phyloP scores from a whole-genome alignment of 2,797 vertebrate genomes.

The Sebastes cheni region DNA sequence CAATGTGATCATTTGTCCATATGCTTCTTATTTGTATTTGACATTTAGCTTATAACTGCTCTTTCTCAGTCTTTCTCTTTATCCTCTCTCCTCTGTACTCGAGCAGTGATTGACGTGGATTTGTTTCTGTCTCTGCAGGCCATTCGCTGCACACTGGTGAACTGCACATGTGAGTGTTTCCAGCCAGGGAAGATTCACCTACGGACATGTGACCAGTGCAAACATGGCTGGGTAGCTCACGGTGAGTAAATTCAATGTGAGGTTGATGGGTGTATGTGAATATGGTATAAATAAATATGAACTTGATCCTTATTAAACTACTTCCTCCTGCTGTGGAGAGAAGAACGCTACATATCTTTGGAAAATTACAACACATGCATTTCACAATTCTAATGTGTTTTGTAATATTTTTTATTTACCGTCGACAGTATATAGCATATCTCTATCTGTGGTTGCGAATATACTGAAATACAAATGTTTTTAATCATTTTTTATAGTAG shows the following conservation, averaged over 20 bases:
- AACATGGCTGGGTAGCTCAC: conserved; percentile 99
- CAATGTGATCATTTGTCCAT: neutral
- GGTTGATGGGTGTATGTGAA: neutral
- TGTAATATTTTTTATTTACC: neutral
- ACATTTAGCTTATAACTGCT: neutral
- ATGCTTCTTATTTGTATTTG: neutral
- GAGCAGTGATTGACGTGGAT: conserved; percentile 35
- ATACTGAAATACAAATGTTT: neutral
- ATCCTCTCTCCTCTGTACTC: neutral
- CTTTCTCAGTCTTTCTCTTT: neutral
- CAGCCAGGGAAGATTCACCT: conserved; percentile 99
- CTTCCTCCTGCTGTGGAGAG: conserved; percentile 1
- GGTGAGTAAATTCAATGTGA: conserved; percentile 80
- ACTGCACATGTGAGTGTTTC: conserved; percentile 99
- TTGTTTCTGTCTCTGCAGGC: conserved; percentile 81
- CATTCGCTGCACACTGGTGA: conserved; percentile 99
- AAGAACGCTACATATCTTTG: neutral
- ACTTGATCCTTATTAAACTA: conserved; percentile 15
- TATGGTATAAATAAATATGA: neutral
- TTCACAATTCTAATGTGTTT: neutral
- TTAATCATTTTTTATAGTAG: neutral
- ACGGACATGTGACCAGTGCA: conserved; percentile 98
- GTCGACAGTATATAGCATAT: neutral
- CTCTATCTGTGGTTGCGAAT: neutral
- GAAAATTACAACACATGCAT: neutral